Evolutionary conservation across 2,888 invertebrate species (phyloP), one percentile per base, ranked within the genome.

Genomic region (Drosophila neotestacea): DNA sequence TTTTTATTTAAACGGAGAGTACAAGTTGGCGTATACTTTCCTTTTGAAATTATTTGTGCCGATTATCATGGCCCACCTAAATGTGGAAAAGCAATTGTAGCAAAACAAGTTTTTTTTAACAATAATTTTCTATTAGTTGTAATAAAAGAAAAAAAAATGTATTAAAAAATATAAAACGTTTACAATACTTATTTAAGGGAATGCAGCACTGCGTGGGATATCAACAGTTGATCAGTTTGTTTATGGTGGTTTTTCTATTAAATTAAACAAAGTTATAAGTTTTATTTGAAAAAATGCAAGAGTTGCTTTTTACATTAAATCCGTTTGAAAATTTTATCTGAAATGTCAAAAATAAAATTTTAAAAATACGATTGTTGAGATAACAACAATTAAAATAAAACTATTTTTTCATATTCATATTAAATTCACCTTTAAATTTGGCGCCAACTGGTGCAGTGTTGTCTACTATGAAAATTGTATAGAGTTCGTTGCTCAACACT

Each of bases 401-500:
- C 16, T 16, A 16, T 16, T 16, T 1, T 16, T n/a, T 13, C 32
- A 2, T 4, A 13, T 4, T 32, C 5, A 48, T 10, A 4, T n/a
- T 30, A 7, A 3, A 10, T 47, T 47, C 30, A 1, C 2, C 10
- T 16, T 41, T 4, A 11, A 22, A 30, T 32, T 22, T 22, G 3
- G 7, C 16, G 42, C 6, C 41, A 30, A 32, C 7, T 11, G 0
- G 9, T 2, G 1, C 9, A 77, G 73, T 62, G 63, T 0, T 77
- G 59, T 27, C 4, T 6, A 65, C 0, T 16, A 22, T 13, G 16
- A 11, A 30, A 6, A 1, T 7, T 4, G 5, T 1, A 28, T 28
- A 10, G 1, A 3, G 10, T 6, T 1, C 16, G 58, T 52, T 74
- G 16, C 22, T 11, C 36, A 74, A n/a, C 78, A 78, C 71, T 67